These are phyloP conservation scores for Liolophura sinensis DNA, from an alignment of 1,140 invertebrate species.

Conservation along the genomic window DNA sequence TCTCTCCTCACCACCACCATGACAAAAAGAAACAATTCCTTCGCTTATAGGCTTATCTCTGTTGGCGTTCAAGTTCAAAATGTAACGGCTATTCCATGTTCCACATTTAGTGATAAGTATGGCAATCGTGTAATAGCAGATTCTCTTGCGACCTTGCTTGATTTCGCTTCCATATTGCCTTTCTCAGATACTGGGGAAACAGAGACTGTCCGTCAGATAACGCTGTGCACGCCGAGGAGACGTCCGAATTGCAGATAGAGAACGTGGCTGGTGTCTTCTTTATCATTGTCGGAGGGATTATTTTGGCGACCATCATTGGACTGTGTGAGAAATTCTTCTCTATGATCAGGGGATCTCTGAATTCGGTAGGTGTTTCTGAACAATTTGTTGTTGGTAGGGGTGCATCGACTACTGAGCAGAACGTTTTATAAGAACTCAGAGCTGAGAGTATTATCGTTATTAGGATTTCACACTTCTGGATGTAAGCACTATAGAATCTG, in stretches of 20 bases:
- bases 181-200: constrained; percentile 42
- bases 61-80: no score
- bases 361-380: constrained; percentile 11
- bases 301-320: constrained; percentile 68
- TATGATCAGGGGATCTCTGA: constrained; percentile 18
- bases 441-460: background rate
- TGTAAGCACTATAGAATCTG: background rate
- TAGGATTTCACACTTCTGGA: background rate
- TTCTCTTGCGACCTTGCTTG: no score
- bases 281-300: constrained; percentile 89
- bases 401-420: background rate
- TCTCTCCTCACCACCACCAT: no score
- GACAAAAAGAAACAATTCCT: no score
- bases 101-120: no score
- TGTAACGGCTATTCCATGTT: no score
- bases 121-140: no score
- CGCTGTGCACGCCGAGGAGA: constrained; percentile 44
- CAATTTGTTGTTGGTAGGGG: background rate
- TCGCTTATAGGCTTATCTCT: no score
- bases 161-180: background rate
- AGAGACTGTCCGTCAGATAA: constrained; percentile 40
- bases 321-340: constrained; percentile 38
- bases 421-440: background rate
- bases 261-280: constrained; percentile 99
- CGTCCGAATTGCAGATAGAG: constrained; percentile 76